phyloP scores from a whole-genome alignment of 2,888 invertebrate species.

The Drosophila pullipes region DNA sequence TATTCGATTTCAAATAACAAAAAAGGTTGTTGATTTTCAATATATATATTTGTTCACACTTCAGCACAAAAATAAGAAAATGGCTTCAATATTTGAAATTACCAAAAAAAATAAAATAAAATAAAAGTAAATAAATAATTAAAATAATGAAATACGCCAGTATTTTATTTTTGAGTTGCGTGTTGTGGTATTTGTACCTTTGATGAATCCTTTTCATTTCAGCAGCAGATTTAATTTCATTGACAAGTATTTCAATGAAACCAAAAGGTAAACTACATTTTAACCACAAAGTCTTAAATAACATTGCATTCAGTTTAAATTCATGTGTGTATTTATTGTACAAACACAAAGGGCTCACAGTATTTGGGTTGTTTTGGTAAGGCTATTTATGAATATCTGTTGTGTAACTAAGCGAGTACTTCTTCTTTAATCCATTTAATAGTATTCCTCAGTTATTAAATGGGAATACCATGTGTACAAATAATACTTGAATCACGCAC shows the following conservation, averaged over 20 bases:
- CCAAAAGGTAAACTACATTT: not conserved
- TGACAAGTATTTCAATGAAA: not conserved
- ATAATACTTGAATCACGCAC: not conserved
- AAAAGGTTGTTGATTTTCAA: conserved; percentile 6
- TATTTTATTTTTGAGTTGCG: not conserved
- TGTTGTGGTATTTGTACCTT: not conserved
- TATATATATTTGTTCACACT: conserved; percentile 8
- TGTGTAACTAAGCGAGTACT: not conserved
- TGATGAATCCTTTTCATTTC: not conserved
- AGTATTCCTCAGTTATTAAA: not conserved
- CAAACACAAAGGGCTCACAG: not conserved
- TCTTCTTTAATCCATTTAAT: not conserved
- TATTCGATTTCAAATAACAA: conserved; percentile 33
- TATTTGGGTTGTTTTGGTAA: not conserved
- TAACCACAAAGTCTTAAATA: not conserved
- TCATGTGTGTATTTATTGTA: not conserved
- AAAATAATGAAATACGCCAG: not conserved
- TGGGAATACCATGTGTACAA: not conserved
- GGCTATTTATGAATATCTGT: not conserved
- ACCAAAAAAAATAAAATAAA: not conserved
- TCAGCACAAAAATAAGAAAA: conserved; percentile 5
- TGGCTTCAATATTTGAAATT: conserved; percentile 1
- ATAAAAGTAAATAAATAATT: not conserved
- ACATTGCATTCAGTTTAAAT: not conserved
- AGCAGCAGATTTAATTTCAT: not conserved